Evolutionary conservation across 2,113 vertebrate genomes (phyloP).

Genomic region (Pseudois nayaur): DNA sequence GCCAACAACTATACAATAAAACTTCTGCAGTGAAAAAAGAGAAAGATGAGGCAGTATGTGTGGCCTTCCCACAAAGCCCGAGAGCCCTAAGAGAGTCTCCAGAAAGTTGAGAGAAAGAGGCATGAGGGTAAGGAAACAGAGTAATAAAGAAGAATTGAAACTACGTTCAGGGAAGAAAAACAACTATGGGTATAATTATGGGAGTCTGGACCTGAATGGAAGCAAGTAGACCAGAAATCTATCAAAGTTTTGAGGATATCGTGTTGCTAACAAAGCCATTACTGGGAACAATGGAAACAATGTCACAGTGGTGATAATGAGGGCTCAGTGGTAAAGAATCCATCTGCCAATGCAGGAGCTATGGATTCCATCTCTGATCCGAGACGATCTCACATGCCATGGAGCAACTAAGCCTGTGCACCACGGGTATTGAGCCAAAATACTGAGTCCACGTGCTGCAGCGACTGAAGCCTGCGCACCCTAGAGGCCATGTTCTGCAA

Average conservation of each 20-base stretch:
- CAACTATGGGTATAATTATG: not conserved
- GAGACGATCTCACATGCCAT: not conserved
- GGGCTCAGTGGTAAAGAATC: not conserved
- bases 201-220: not conserved
- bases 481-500: not conserved
- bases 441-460: not conserved
- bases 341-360: not conserved
- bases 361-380: not conserved
- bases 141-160: not conserved
- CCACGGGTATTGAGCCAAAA: not conserved
- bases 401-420: not conserved
- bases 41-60: not conserved
- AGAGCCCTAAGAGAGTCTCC: not conserved
- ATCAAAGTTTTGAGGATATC: not conserved
- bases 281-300: too few relatives aligned
- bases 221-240: not conserved
- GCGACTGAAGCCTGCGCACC: accelerated
- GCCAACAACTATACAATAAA: not conserved
- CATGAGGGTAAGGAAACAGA: not conserved
- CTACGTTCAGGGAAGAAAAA: not conserved
- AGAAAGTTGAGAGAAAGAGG: not conserved
- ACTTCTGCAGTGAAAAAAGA: not conserved
- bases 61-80: not conserved
- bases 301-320: not conserved
- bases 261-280: not conserved